A percentile compares a stretch with the other conserved stretches of the same genome.
These are phyloP conservation scores for Ooceraea biroi DNA, from an alignment of 1,140 invertebrate species.

Conservation along the genomic window DNA sequence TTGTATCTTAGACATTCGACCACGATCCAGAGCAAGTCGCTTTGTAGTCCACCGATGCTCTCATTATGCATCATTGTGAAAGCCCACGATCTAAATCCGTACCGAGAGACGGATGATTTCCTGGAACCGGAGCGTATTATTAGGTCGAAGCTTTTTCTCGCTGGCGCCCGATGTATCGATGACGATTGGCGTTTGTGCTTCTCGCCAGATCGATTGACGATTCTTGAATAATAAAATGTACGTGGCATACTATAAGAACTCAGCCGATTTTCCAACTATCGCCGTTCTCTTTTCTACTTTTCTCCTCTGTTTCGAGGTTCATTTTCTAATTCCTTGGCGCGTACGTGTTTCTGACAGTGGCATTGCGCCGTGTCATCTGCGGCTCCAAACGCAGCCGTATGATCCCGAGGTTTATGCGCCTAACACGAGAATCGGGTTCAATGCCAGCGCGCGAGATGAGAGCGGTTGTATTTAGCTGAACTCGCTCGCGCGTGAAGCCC, in stretches of 20 bases:
- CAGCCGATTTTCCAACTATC: background rate
- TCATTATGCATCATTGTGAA: constrained; percentile 71
- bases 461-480: constrained; percentile 13
- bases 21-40: constrained; percentile 32
- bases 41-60: constrained; percentile 59
- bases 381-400: background rate
- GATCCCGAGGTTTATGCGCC: constrained; percentile 15
- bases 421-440: constrained; percentile 34
- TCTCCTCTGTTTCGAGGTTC: too few relatives aligned
- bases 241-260: too few relatives aligned
- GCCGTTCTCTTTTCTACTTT: background rate
- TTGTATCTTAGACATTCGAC: constrained; percentile 65
- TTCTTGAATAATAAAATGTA: background rate
- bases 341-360: constrained; percentile 20
- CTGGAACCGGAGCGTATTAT: constrained; percentile 27
- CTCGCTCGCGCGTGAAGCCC: background rate
- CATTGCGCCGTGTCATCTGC: background rate
- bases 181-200: background rate
- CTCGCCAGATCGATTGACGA: background rate
- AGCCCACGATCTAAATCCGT: constrained; percentile 32
- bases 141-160: background rate
- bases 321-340: constrained; percentile 2
- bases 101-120: constrained; percentile 1
- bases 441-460: constrained; percentile 30
- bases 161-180: background rate